phyloP scores from a whole-genome alignment of 1,140 invertebrate genomes.

The Propsilocerus akamusi region DNA sequence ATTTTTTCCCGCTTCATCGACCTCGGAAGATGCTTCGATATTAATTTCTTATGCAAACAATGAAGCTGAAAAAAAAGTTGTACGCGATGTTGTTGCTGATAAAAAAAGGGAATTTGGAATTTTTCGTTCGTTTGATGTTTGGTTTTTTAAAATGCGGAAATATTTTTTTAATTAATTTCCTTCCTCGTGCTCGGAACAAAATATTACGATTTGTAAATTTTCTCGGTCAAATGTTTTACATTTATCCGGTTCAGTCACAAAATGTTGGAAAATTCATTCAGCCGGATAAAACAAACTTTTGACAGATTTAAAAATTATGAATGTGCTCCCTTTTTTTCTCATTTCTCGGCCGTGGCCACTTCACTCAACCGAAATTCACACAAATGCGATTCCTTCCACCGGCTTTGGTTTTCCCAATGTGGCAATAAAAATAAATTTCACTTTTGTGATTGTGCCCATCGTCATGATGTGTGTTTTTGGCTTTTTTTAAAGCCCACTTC shows the following conservation, averaged over 20 bases:
- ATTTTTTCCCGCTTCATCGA: background rate
- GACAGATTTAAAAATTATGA: conserved; percentile 4
- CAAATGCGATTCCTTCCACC: background rate
- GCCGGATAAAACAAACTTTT: no score
- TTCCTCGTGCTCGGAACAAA: no score
- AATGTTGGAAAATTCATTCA: no score
- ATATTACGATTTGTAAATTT: no score
- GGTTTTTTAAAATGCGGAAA: no score
- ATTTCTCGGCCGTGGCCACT: background rate
- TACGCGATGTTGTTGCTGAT: background rate
- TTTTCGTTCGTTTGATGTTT: background rate
- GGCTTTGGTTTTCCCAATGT: background rate
- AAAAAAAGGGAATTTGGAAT: background rate
- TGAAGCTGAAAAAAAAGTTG: background rate
- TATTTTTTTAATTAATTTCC: no score
- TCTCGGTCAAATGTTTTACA: no score
- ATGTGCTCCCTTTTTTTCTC: conserved; percentile 1
- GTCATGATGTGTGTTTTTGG: no score
- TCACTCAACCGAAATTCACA: background rate
- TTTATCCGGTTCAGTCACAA: no score
- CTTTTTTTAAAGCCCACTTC: no score
- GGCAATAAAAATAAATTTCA: conserved; percentile 3
- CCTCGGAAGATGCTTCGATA: background rate
- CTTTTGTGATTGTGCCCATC: conserved; percentile 1
- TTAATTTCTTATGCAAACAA: background rate